Percentiles rank a stretch among this genome's conserved stretches.
phyloP scores from a whole-genome alignment of 2,888 invertebrate genomes.

The Volucella inflata region DNA sequence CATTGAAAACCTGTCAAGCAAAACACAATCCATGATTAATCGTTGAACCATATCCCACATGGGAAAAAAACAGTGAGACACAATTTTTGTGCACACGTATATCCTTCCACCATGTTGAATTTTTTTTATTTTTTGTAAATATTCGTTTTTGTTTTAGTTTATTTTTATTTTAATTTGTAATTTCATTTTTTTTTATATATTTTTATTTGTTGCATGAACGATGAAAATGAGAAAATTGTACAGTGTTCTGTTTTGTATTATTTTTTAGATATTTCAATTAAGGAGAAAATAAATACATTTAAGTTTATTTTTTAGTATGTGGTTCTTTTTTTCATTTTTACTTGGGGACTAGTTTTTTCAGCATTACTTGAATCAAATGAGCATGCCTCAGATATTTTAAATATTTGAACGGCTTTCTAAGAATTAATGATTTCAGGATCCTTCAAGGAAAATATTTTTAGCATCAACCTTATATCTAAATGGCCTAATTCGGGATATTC shows the following conservation, averaged over 20 bases:
- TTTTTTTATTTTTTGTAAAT: conserved; percentile 60
- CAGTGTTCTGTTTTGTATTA: conserved; percentile 75
- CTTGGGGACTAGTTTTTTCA: neutral
- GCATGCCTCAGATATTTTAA: no score
- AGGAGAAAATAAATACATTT: conserved; percentile 70
- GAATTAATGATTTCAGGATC: no score
- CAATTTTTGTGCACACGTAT: neutral
- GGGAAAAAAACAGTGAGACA: conserved; percentile 6
- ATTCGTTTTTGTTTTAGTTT: conserved; percentile 71
- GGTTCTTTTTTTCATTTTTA: conserved; percentile 37
- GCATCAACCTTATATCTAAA: no score
- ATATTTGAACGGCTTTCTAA: no score
- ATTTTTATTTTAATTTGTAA: conserved; percentile 46
- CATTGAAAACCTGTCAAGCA: conserved; percentile 1
- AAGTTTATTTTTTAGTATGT: conserved; percentile 56
- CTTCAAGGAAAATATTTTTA: no score
- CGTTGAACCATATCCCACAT: conserved; percentile 10
- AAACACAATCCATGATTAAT: conserved; percentile 13
- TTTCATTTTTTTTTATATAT: conserved; percentile 37
- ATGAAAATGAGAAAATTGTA: conserved; percentile 71
- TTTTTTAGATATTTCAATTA: conserved; percentile 68
- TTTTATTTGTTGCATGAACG: conserved; percentile 58
- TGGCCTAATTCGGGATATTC: no score
- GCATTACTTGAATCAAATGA: no score
- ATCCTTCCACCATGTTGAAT: conserved; percentile 46